A percentile compares a stretch with the other conserved stretches of the same genome.
Evolutionary conservation across 2,113 vertebrate genomes (phyloP).

Genomic region (Pyxicephalus adspersus): DNA sequence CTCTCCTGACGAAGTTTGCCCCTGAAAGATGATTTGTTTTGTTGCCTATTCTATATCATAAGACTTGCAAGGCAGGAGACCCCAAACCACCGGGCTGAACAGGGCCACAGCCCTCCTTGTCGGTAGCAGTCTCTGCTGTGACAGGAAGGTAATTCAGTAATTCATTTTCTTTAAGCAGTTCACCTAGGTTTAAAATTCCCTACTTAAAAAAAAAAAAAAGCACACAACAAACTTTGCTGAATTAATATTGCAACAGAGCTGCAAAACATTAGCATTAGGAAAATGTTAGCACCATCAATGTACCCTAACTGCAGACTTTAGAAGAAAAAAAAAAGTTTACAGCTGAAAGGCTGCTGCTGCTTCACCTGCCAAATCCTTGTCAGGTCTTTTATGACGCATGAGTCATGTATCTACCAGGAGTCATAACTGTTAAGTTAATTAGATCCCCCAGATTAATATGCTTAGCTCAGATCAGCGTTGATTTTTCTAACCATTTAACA

Average conservation of each 20-base stretch:
- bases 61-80: too few relatives aligned
- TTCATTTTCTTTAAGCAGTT: slow-evolving; percentile 45
- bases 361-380: slow-evolving; percentile 67
- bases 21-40: too few relatives aligned
- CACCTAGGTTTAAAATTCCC: background rate
- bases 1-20: too few relatives aligned
- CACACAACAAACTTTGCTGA: background rate
- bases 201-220: background rate
- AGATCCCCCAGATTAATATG: slow-evolving; percentile 71
- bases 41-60: too few relatives aligned
- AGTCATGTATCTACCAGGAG: slow-evolving; percentile 68
- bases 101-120: too few relatives aligned
- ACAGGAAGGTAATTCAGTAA: too few relatives aligned
- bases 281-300: slow-evolving; percentile 7
- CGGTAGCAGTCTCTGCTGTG: too few relatives aligned
- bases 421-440: slow-evolving; percentile 71
- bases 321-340: slow-evolving; percentile 17
- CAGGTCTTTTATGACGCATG: slow-evolving; percentile 70
- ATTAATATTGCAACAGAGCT: slow-evolving; percentile 33
- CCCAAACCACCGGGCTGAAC: too few relatives aligned
- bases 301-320: slow-evolving; percentile 4
- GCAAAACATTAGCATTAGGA: background rate
- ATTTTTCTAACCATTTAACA: slow-evolving; percentile 70
- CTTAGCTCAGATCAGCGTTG: slow-evolving; percentile 69
- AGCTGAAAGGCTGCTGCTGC: slow-evolving; percentile 2